Percentiles rank a stretch among this genome's conserved stretches.
These are phyloP conservation scores for Atrina japonica DNA, from an alignment of 2,888 invertebrate species.

Conservation along the genomic window DNA sequence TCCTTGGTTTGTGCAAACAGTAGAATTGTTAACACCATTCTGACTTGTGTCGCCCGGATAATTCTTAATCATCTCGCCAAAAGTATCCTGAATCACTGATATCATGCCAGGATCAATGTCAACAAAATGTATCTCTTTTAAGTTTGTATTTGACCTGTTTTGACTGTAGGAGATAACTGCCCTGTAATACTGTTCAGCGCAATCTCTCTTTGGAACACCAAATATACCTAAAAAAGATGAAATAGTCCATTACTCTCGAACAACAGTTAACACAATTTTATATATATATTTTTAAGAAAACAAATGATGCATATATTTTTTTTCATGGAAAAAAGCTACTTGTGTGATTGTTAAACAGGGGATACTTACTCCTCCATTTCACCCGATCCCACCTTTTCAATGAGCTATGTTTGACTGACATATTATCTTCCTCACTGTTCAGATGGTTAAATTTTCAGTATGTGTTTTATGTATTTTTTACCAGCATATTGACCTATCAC, in stretches of 20 bases:
- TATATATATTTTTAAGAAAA: not conserved
- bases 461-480: too few species aligned
- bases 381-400: too few species aligned
- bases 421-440: too few species aligned
- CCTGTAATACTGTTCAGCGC: slow-evolving; percentile 52
- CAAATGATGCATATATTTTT: not conserved
- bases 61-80: not conserved
- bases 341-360: too few species aligned
- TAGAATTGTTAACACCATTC: too few species aligned
- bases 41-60: too few species aligned
- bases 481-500: too few species aligned
- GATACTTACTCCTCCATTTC: too few species aligned
- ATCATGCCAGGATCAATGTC: slow-evolving; percentile 49
- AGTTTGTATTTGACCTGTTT: not conserved
- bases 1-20: too few species aligned
- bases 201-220: slow-evolving; percentile 52
- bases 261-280: not conserved
- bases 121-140: slow-evolving; percentile 59
- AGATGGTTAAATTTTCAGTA: too few species aligned
- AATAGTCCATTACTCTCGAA: not conserved
- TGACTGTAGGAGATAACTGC: slow-evolving; percentile 46
- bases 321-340: too few species aligned
- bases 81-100: slow-evolving; percentile 35
- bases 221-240: slow-evolving; percentile 52
- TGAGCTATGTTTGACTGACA: too few species aligned